Percentiles rank a stretch among this genome's conserved stretches.
Conservation (phyloP, 1,140 invertebrate genomes). For the Brachionus manjavacas region DNA sequence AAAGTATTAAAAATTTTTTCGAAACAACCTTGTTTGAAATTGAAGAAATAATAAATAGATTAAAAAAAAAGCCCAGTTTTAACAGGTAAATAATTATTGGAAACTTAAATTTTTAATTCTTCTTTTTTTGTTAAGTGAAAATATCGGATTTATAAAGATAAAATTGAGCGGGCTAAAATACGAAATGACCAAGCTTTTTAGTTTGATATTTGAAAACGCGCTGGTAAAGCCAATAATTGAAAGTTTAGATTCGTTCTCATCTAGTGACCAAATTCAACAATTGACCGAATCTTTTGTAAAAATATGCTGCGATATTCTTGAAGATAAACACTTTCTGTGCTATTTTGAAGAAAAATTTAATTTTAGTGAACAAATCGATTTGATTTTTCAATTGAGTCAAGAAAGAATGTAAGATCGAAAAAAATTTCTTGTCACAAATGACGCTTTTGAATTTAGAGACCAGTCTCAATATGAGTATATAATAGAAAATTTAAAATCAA, state of each 20-base stretch:
- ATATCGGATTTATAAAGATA: neutral
- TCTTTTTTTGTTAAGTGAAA: neutral
- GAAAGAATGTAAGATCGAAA: neutral
- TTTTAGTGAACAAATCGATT: slow-evolving; percentile 10
- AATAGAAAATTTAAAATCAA: slow-evolving; percentile 4
- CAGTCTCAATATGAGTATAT: slow-evolving; percentile 14
- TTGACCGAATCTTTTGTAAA: neutral
- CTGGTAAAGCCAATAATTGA: neutral
- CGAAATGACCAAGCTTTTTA: neutral
- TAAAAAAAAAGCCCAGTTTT: neutral
- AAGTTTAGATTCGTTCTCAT: neutral
- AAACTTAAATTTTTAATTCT: neutral
- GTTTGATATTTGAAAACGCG: neutral
- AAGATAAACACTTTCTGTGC: slow-evolving; percentile 15
- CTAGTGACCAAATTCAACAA: neutral
- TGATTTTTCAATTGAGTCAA: neutral
- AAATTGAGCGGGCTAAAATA: neutral
- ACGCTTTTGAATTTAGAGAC: neutral
- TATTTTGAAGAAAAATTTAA: slow-evolving; percentile 33
- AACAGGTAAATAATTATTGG: neutral
- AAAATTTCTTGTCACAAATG: neutral
- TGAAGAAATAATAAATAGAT: neutral
- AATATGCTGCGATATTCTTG: slow-evolving; percentile 21
- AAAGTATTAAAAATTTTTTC: slow-evolving; percentile 12
- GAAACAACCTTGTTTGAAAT: slow-evolving; percentile 2